Evolutionary conservation across 2,888 invertebrate species (phyloP).

Genomic region (Ormyrus thymus): DNA sequence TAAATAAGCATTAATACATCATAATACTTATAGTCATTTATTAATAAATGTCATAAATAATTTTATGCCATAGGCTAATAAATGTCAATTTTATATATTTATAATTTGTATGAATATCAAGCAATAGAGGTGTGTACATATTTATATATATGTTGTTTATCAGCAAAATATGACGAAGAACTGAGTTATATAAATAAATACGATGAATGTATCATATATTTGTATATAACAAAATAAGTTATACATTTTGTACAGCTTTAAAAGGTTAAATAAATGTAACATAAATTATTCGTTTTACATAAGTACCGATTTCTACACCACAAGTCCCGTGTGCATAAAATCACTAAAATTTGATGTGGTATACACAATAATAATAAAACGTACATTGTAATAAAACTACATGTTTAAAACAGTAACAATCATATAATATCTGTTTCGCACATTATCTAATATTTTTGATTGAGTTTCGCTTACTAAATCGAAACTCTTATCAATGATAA

Average conservation of each 20-base stretch:
- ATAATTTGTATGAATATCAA: slow-evolving; percentile 21
- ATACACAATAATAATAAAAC: slow-evolving; percentile 37
- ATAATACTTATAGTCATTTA: slow-evolving; percentile 27
- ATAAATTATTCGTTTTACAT: slow-evolving; percentile 47
- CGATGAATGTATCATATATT: slow-evolving; percentile 43
- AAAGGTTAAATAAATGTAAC: slow-evolving; percentile 53
- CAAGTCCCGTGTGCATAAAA: slow-evolving; percentile 48
- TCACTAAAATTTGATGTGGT: slow-evolving; percentile 28
- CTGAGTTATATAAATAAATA: slow-evolving; percentile 25
- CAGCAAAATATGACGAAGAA: slow-evolving; percentile 19
- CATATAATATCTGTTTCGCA: slow-evolving; percentile 25
- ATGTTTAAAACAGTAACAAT: slow-evolving; percentile 25
- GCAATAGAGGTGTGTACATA: slow-evolving; percentile 42
- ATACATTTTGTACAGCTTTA: slow-evolving; percentile 52
- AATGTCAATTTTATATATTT: slow-evolving; percentile 14
- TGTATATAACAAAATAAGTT: slow-evolving; percentile 50
- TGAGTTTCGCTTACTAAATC: background rate
- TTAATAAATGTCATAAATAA: slow-evolving; percentile 35
- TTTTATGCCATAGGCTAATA: slow-evolving; percentile 22
- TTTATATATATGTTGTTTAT: slow-evolving; percentile 39
- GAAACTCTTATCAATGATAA: slow-evolving; percentile 9
- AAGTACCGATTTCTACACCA: slow-evolving; percentile 47
- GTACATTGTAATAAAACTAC: slow-evolving; percentile 35
- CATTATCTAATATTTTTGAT: slow-evolving; percentile 24
- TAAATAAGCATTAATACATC: slow-evolving; percentile 18